These are phyloP conservation scores for Aegithalos caudatus DNA, from an alignment of 2,113 vertebrate genomes.

Conservation along the genomic window DNA sequence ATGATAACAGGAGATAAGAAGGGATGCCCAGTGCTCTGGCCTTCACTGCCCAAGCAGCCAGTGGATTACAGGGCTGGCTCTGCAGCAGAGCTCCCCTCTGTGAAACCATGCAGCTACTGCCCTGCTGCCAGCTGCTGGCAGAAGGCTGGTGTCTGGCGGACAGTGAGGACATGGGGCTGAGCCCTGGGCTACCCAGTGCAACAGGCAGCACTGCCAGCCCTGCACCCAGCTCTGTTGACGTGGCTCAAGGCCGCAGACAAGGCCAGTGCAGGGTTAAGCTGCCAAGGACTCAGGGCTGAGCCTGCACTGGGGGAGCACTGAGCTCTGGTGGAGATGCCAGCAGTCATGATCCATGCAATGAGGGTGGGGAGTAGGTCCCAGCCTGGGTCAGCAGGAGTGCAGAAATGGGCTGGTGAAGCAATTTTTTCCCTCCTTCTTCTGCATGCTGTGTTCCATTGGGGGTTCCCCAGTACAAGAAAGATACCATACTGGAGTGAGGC, in stretches of 20 bases:
- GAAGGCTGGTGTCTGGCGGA: neutral
- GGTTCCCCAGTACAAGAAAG: neutral
- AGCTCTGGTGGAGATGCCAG: neutral
- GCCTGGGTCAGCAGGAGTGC: neutral
- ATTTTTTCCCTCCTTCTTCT: neutral
- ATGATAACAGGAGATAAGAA: neutral
- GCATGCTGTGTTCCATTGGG: neutral
- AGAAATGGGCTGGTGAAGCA: neutral
- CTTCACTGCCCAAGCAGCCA: neutral
- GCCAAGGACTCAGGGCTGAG: neutral
- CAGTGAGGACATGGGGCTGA: accelerated
- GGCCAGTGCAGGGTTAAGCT: accelerated
- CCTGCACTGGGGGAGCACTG: neutral
- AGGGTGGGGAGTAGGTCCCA: neutral
- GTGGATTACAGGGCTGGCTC: neutral
- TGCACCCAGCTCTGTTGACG: accelerated
- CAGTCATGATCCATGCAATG: accelerated
- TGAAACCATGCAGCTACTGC: neutral
- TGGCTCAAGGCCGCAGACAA: neutral
- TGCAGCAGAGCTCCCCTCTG: accelerated
- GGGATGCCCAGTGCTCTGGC: neutral
- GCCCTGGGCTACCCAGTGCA: neutral
- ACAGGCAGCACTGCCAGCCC: neutral
- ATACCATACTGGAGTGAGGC: neutral
- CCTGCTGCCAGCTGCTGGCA: neutral